Base-by-base conservation (phyloP, 1,140 invertebrate species). In the Apis mellifera region DNA sequence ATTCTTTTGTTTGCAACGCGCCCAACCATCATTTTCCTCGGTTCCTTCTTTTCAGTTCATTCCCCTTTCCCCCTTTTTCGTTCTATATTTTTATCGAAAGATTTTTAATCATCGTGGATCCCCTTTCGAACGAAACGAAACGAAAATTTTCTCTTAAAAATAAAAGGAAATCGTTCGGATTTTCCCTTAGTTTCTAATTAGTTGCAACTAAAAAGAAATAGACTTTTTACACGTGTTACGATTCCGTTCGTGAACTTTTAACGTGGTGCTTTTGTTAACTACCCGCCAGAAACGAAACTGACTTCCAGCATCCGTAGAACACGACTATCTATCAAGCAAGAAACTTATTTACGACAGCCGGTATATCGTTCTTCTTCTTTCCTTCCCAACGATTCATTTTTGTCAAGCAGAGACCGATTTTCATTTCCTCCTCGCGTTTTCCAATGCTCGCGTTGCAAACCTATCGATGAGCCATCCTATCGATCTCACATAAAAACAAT, bases 271-370 rank as follows among this genome's bases (percentile, higher is more conserved):
- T 32, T 21, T 32, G 42, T 19, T 3, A 1, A 2, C 13, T 13
- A n/a, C 19, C 52, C 26, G n/a, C 69, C 0, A 42, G 32, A 23
- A 73, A 80, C 54, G 70, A 65, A 65, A 57, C 11, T 66, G 64
- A 54, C 78, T 68, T 57, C 32, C 62, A 81, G 42, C 26, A 75
- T 81, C 62, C 52, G n/a, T 26, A 26, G 59, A 11, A 26, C 65
- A 55, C 54, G 26, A 23, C 66, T 64, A 81, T 81, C 78, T 65
- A 81, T 81, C 78, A 81, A 81, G 73, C 19, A 62, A 66, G 78
- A 75, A 73, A 59, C 68, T 79, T 79, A 79, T 81, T 81, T 81
- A 81, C 60, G 72, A 55, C 32, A 55, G 50, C 70, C 54, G 50
- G 13, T 48, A 32, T 80, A n/a, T 57, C 71, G 71, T 81, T 75